Conservation (phyloP, 2,888 invertebrate genomes). For the Aspidiotus rigidus region DNA sequence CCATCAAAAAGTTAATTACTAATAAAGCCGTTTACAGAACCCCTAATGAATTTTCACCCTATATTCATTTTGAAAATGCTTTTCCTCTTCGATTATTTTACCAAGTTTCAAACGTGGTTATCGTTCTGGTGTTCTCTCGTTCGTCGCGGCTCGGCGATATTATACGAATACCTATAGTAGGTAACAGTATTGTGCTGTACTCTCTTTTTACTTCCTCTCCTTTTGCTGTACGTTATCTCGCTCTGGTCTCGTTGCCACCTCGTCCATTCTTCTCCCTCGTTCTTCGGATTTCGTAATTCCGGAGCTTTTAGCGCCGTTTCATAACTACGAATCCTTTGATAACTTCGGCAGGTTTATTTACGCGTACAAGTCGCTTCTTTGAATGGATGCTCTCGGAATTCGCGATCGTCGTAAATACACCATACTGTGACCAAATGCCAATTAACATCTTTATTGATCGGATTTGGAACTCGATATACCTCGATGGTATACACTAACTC, state of each 20-base stretch:
- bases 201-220: neutral
- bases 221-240: neutral
- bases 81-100: slow-evolving; percentile 30
- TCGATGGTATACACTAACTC: no score
- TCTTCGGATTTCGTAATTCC: slow-evolving; percentile 6
- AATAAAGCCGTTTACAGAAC: slow-evolving; percentile 31
- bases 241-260: neutral
- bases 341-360: slow-evolving; percentile 21
- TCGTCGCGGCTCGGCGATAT: neutral
- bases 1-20: slow-evolving; percentile 32
- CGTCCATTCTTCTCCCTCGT: no score
- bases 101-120: slow-evolving; percentile 11
- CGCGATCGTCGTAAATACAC: no score
- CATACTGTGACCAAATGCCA: no score
- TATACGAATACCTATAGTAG: neutral
- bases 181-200: neutral
- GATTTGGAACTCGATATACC: no score
- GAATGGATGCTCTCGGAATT: neutral
- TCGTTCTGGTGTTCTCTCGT: neutral
- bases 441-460: no score
- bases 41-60: slow-evolving; percentile 33
- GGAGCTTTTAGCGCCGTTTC: slow-evolving; percentile 26
- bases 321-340: slow-evolving; percentile 15
- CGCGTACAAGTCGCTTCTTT: slow-evolving; percentile 29
- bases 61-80: slow-evolving; percentile 29